phyloP scores from a whole-genome alignment of 1,140 invertebrate species.

The Harlomillsia oculata region DNA sequence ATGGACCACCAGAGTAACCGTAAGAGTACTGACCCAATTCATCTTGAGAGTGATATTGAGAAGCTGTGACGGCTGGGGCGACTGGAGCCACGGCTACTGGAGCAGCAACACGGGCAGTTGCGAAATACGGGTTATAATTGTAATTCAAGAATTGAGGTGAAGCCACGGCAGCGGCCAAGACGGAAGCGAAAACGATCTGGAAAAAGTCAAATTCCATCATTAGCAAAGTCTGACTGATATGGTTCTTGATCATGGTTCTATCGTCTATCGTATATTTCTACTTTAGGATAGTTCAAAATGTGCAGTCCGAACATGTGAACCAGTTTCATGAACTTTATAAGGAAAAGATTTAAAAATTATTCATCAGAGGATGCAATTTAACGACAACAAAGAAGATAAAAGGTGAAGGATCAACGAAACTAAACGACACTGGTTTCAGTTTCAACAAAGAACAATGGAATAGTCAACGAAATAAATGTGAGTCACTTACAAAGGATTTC shows the following conservation, averaged over 20 bases:
- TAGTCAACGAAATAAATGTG: too few species aligned
- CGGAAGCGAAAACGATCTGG: conserved; percentile 27
- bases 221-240: too few species aligned
- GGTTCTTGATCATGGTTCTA: too few species aligned
- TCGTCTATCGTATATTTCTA: too few species aligned
- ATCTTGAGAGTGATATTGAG: conserved; percentile 55
- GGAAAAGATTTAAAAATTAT: too few species aligned
- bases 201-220: background rate
- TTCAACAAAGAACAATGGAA: too few species aligned
- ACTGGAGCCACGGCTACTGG: background rate
- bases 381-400: background rate
- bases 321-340: too few species aligned
- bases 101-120: conserved; percentile 27
- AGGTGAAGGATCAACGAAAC: background rate
- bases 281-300: too few species aligned
- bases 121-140: conserved; percentile 36
- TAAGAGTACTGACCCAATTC: conserved; percentile 33
- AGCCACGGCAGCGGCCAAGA: conserved; percentile 18
- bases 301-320: too few species aligned
- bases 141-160: conserved; percentile 13
- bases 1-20: conserved; percentile 39
- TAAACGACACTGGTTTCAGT: background rate
- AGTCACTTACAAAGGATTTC: conserved; percentile 25
- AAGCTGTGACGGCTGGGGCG: conserved; percentile 2
- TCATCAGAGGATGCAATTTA: background rate